Percentiles rank a stretch among this genome's conserved stretches.
phyloP scores from a whole-genome alignment of 1,140 invertebrate genomes.

The Dendrolimus punctatus region DNA sequence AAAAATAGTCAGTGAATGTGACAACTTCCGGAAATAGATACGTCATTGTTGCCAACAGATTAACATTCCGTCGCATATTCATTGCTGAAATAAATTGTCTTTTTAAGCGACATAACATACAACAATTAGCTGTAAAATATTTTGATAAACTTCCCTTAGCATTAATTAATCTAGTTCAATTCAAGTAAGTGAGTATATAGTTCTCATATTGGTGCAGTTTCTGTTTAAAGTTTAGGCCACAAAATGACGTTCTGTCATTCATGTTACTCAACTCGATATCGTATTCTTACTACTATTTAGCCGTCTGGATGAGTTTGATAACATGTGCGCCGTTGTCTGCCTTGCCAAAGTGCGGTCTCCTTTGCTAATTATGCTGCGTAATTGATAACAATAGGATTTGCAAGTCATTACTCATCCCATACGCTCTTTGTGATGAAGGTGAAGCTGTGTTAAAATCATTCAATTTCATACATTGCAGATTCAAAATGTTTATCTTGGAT shows the following conservation, averaged over 20 bases:
- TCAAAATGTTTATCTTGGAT: conserved; percentile 97
- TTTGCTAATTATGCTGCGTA: conserved; percentile 21
- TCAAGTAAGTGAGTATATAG: conserved; percentile 61
- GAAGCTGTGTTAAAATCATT: conserved; percentile 30
- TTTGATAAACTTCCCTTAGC: conserved; percentile 61
- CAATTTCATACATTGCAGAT: conserved; percentile 48
- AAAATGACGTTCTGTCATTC: conserved; percentile 59
- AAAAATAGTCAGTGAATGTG: conserved; percentile 13
- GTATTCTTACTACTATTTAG: conserved; percentile 35
- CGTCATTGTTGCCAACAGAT: conserved; percentile 69
- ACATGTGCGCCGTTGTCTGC: conserved; percentile 18
- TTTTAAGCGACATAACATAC: conserved; percentile 57
- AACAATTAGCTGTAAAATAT: conserved; percentile 51
- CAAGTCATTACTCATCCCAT: conserved; percentile 49
- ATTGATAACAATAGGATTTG: conserved; percentile 37
- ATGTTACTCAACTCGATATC: conserved; percentile 60
- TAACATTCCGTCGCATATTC: conserved; percentile 47
- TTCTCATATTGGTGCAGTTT: conserved; percentile 28
- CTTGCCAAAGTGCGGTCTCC: conserved; percentile 15
- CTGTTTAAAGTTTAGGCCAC: conserved; percentile 42
- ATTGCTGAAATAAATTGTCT: conserved; percentile 42
- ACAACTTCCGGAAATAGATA: conserved; percentile 57
- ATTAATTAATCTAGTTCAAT: conserved; percentile 64
- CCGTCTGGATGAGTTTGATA: conserved; percentile 21
- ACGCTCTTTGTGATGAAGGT: conserved; percentile 42